A percentile compares a stretch with the other conserved stretches of the same genome.
Evolutionary conservation across 2,888 invertebrate species (phyloP).

Genomic region (Nycteola revayana): DNA sequence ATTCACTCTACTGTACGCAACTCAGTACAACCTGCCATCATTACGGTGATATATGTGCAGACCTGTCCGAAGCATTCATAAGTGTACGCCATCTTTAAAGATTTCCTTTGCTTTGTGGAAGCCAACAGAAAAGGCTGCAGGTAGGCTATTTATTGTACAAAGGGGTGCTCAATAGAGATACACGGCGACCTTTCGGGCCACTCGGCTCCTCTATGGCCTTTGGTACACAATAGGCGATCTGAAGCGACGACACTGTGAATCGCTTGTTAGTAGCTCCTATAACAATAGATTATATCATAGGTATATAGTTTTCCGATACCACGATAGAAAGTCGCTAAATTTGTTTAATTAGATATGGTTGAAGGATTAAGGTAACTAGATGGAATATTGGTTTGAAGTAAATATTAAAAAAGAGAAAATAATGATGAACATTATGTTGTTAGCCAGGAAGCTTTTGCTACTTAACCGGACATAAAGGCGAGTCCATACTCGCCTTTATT

Average conservation of each 20-base stretch:
- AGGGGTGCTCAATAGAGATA: slow-evolving; percentile 56
- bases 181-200: slow-evolving; percentile 64
- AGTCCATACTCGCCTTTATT: too few species aligned
- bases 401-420: too few species aligned
- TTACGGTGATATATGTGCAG: slow-evolving; percentile 9
- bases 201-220: slow-evolving; percentile 64
- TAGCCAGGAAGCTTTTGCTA: too few species aligned
- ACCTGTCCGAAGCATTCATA: slow-evolving; percentile 13
- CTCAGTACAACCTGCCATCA: slow-evolving; percentile 2
- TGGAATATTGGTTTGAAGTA: too few species aligned
- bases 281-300: too few species aligned
- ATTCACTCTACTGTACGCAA: too few species aligned
- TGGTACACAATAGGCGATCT: slow-evolving; percentile 58
- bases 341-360: too few species aligned
- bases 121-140: slow-evolving; percentile 41
- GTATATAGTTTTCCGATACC: too few species aligned
- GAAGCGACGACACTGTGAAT: slow-evolving; percentile 41
- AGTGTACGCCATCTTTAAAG: slow-evolving; percentile 19
- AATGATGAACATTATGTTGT: too few species aligned
- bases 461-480: too few species aligned
- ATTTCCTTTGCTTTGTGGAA: slow-evolving; percentile 28
- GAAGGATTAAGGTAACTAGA: too few species aligned
- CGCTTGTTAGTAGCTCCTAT: slow-evolving; percentile 46
- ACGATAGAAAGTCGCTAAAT: too few species aligned
- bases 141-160: slow-evolving; percentile 47